Base-by-base conservation (phyloP, 1,140 invertebrate genomes). In the Drosophila saltans region DNA sequence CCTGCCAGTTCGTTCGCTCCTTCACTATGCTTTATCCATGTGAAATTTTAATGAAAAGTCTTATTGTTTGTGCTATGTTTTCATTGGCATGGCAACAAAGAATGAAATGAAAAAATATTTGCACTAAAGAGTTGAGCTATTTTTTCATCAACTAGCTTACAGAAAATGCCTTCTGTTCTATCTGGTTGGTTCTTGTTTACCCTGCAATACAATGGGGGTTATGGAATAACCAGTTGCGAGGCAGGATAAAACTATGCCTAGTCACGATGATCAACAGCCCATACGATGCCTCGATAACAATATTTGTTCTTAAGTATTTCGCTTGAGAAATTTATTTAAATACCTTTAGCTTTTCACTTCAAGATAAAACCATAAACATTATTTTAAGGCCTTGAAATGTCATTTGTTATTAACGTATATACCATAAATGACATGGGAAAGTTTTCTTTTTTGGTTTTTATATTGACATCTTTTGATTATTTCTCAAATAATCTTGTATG, bases 21-120 rank as follows among this genome's bases (percentile, higher is more conserved):
- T 16, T 16, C 16, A 16, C 16, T 16, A 16, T 16, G 16, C 16
- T 16, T 16, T 63, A 26, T 16, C 41, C 43, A 52, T 72, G 61
- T 48, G 45, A 61, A 72, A 72, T 78, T 84, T 80, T 78, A 83
- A 78, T 83, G 66, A 83, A 89, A 72, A 78, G 65, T 79, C 68
- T 71, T 66, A 43, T 78, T 70, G 75, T 64, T 58, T 66, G 65
- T 58, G 11, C 62, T 61, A 60, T 60, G 59, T 55, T 76, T 70
- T 70, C 66, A 57, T 30, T 61, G 73, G 55, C 73, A 76, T 59
- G 66, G 24, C 66, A 69, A 66, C 60, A 59, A 70, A 66, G 61
- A 36, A 63, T 9, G 33, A 43, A 43, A 10, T 33, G 36, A 62
- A 61, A 10, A 65, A 60, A 70, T 77, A 45, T 70, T 64, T 58